Percentiles rank a stretch among this genome's conserved stretches.
Evolutionary conservation across 2,888 invertebrate genomes (phyloP).

Genomic region (Seira sanloemensis): DNA sequence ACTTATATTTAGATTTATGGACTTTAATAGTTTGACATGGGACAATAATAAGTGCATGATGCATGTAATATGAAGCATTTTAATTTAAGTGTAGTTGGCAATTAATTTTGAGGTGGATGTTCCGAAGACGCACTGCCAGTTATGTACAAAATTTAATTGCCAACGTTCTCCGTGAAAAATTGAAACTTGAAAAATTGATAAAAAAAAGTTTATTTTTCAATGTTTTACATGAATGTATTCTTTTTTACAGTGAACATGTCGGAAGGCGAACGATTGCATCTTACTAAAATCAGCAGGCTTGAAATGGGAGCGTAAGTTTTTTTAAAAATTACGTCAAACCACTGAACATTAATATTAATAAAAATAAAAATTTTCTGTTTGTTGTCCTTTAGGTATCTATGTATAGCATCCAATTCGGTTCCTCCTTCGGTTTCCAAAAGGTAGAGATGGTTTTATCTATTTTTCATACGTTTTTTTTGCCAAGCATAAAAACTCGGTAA

Average conservation of each 20-base stretch:
- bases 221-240: conserved; percentile 18
- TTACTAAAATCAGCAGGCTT: conserved; percentile 90
- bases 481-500: too few species aligned
- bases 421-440: conserved; percentile 92
- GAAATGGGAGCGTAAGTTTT: conserved; percentile 93
- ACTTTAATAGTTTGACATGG: conserved; percentile 51
- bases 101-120: neutral
- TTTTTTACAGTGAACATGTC: conserved; percentile 84
- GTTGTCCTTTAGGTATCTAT: too few species aligned
- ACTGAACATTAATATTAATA: too few species aligned
- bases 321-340: too few species aligned
- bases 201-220: neutral
- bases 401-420: conserved; percentile 90
- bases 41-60: neutral
- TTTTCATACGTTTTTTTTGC: conserved; percentile 72
- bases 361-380: too few species aligned
- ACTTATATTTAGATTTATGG: too few species aligned
- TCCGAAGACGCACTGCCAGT: too few species aligned
- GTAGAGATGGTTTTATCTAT: conserved; percentile 66
- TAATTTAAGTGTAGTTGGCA: too few species aligned
- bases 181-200: neutral
- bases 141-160: too few species aligned
- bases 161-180: neutral
- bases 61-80: neutral
- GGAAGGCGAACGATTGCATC: conserved; percentile 89